phyloP scores from a whole-genome alignment of 2,797 vertebrate species.

The Karalla daura region DNA sequence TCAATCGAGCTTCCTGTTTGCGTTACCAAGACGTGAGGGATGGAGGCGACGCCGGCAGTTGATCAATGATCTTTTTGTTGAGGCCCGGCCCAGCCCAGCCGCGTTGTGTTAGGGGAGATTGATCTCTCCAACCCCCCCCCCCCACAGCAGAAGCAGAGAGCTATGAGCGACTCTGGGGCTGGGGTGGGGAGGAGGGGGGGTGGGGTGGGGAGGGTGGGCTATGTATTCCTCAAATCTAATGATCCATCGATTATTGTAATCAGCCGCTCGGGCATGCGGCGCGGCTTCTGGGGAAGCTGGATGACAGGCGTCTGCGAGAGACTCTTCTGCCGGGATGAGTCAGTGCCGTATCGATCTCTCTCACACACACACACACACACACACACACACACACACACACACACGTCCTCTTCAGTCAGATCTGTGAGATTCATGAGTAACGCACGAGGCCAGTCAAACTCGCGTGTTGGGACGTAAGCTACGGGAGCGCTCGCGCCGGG shows the following conservation, averaged over 20 bases:
- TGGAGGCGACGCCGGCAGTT: constrained; percentile 18
- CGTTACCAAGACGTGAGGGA: constrained; percentile 21
- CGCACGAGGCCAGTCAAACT: no score
- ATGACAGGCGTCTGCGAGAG: constrained; percentile 12
- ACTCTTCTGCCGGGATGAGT: constrained; percentile 25
- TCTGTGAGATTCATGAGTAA: constrained; percentile 3
- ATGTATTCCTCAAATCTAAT: no score
- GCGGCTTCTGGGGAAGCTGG: constrained; percentile 1
- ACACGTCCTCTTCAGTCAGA: constrained; percentile 33
- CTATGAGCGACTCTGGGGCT: no score
- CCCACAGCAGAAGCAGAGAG: constrained; percentile 39
- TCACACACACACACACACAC: no score
- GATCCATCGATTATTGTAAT: no score
- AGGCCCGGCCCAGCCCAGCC: constrained; percentile 41
- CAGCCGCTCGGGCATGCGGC: no score
- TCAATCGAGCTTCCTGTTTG: constrained; percentile 52
- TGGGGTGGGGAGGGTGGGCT: no score
- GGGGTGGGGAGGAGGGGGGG: no score
- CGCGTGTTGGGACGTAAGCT: no score
- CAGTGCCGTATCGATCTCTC: constrained; percentile 24
- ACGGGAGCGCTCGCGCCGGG: no score
- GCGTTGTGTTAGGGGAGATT: constrained; percentile 53
- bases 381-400: no score
- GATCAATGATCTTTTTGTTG: constrained; percentile 65
- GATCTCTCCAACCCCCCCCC: constrained; percentile 58